phyloP scores from a whole-genome alignment of 2,797 vertebrate genomes.

The Gallinago stenura region DNA sequence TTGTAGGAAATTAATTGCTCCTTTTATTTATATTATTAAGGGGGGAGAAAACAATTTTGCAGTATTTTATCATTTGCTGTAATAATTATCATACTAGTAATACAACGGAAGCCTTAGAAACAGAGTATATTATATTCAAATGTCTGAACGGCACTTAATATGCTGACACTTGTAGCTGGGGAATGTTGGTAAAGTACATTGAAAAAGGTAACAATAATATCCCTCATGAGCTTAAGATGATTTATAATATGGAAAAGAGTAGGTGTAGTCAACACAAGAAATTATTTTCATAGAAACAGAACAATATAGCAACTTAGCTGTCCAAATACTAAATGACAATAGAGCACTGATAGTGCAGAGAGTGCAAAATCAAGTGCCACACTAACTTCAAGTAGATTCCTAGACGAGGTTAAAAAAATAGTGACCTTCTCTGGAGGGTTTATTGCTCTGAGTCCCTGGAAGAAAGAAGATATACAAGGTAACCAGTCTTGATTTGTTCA shows the following conservation, averaged over 20 bases:
- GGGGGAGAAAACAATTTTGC: constrained; percentile 78
- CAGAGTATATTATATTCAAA: constrained; percentile 56
- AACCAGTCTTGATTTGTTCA: background rate
- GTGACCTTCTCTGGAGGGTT: background rate
- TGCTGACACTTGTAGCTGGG: constrained; percentile 76
- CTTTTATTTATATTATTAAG: constrained; percentile 85
- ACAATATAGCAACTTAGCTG: constrained; percentile 70
- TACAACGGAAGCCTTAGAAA: constrained; percentile 73
- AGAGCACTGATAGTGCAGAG: background rate
- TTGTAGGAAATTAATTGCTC: constrained; percentile 86
- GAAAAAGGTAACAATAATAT: constrained; percentile 85
- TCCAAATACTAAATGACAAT: constrained; percentile 5
- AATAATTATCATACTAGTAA: constrained; percentile 83
- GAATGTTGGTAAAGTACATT: constrained; percentile 70
- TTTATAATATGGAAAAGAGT: constrained; percentile 80
- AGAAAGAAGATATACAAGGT: background rate
- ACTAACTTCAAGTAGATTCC: background rate
- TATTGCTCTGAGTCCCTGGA: background rate
- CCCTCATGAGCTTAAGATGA: constrained; percentile 84
- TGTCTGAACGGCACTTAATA: constrained; percentile 60
- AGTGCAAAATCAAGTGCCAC: background rate
- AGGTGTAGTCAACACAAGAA: constrained; percentile 80
- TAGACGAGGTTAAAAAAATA: background rate
- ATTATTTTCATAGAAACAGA: constrained; percentile 83
- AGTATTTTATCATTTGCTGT: constrained; percentile 81